phyloP scores from a whole-genome alignment of 2,888 invertebrate species.

The Netelia fuscicornis region DNA sequence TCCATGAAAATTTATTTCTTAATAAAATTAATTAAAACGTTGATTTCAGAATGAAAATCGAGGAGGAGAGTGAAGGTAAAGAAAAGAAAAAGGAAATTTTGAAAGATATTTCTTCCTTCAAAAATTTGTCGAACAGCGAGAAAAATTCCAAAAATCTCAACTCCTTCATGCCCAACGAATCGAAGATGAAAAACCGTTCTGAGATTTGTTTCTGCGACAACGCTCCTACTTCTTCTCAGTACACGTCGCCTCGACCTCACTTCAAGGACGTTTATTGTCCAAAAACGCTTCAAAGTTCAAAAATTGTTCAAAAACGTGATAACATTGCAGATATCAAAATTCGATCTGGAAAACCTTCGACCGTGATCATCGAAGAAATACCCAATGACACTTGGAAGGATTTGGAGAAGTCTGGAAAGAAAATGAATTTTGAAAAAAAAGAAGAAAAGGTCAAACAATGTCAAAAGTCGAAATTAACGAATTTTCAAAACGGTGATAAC shows the following conservation, averaged over 20 bases:
- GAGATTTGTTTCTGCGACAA: constrained; percentile 77
- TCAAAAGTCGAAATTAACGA: neutral
- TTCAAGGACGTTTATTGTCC: constrained; percentile 73
- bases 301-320: constrained; percentile 36
- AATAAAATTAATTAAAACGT: too few species aligned
- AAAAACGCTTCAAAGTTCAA: neutral
- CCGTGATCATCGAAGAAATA: constrained; percentile 75
- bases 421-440: neutral
- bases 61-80: constrained; percentile 59
- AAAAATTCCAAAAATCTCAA: neutral
- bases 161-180: neutral
- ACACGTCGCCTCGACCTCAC: constrained; percentile 74
- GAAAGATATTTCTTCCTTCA: neutral
- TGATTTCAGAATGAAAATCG: constrained; percentile 75
- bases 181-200: constrained; percentile 17
- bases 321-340: constrained; percentile 69
- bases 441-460: neutral
- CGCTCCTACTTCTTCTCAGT: constrained; percentile 76
- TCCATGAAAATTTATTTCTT: neutral
- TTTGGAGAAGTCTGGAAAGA: neutral
- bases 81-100: constrained; percentile 1
- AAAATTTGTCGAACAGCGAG: neutral
- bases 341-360: constrained; percentile 47
- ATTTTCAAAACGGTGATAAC: constrained; percentile 1
- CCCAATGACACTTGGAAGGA: constrained; percentile 58